phyloP scores from a whole-genome alignment of 2,888 invertebrate species.

The Esperia sulphurella region DNA sequence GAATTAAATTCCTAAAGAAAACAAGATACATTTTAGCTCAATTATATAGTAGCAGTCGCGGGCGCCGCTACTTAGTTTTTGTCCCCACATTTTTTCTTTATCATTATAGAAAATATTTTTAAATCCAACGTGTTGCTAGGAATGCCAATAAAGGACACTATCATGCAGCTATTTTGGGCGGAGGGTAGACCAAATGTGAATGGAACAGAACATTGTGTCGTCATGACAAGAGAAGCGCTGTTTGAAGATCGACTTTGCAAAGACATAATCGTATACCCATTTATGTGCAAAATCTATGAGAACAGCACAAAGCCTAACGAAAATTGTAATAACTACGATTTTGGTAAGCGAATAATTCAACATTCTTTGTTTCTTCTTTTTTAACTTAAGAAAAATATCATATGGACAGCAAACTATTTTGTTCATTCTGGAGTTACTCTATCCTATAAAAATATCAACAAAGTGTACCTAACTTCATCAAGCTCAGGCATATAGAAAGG shows the following conservation, averaged over 20 bases:
- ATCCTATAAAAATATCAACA: too few species aligned
- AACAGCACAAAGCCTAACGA: slow-evolving; percentile 18
- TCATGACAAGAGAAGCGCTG: slow-evolving; percentile 47
- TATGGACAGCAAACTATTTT: too few species aligned
- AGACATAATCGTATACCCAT: slow-evolving; percentile 39
- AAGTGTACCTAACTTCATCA: too few species aligned
- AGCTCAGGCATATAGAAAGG: neutral
- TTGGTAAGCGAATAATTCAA: neutral
- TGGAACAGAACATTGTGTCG: slow-evolving; percentile 39
- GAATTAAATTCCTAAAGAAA: too few species aligned
- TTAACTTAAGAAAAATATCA: too few species aligned
- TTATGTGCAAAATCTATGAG: slow-evolving; percentile 42
- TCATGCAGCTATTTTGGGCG: neutral
- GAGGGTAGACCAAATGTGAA: slow-evolving; percentile 28
- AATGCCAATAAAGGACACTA: neutral
- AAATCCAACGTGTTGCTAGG: neutral
- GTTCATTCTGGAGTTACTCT: too few species aligned
- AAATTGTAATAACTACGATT: neutral
- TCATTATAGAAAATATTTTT: neutral
- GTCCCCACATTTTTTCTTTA: too few species aligned
- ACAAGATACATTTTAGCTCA: too few species aligned
- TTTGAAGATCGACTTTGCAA: slow-evolving; percentile 40
- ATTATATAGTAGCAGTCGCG: too few species aligned
- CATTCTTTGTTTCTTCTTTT: too few species aligned
- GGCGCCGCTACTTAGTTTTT: too few species aligned